Evolutionary conservation across 2,888 invertebrate species (phyloP).

Genomic region (Erebia epiphron): DNA sequence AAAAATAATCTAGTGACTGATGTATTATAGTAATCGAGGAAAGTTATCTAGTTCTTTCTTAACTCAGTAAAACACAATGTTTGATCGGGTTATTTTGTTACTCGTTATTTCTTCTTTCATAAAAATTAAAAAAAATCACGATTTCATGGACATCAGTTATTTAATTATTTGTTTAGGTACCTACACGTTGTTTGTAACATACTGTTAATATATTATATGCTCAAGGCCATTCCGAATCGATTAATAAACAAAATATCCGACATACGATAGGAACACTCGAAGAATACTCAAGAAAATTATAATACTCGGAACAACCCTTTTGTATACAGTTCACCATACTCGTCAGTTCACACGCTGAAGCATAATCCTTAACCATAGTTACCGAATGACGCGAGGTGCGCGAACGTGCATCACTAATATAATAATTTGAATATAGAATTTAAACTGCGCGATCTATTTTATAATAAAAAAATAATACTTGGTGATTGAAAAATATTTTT

Average conservation of each 20-base stretch:
- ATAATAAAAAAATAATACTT: background rate
- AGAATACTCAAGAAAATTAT: background rate
- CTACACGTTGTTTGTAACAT: too few species aligned
- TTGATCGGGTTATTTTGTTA: too few species aligned
- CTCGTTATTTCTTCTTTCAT: too few species aligned
- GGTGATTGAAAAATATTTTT: background rate
- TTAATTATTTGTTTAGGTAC: too few species aligned
- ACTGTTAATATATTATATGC: too few species aligned
- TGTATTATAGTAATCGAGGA: too few species aligned
- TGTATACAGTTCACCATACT: conserved; percentile 10
- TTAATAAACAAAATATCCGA: background rate
- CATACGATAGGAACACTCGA: background rate
- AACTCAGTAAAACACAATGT: too few species aligned
- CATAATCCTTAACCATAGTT: background rate
- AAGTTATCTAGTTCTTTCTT: too few species aligned
- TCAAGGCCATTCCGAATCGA: too few species aligned
- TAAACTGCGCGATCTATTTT: background rate
- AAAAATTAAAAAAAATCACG: too few species aligned
- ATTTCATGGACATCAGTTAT: too few species aligned
- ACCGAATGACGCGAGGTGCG: background rate
- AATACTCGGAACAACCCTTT: conserved; percentile 15
- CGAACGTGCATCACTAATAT: conserved; percentile 9
- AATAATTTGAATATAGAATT: background rate
- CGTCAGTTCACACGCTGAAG: conserved; percentile 8
- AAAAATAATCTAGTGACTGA: too few species aligned